These are phyloP conservation scores for Plusia festucae DNA, from an alignment of 2,888 invertebrate genomes.

Conservation along the genomic window DNA sequence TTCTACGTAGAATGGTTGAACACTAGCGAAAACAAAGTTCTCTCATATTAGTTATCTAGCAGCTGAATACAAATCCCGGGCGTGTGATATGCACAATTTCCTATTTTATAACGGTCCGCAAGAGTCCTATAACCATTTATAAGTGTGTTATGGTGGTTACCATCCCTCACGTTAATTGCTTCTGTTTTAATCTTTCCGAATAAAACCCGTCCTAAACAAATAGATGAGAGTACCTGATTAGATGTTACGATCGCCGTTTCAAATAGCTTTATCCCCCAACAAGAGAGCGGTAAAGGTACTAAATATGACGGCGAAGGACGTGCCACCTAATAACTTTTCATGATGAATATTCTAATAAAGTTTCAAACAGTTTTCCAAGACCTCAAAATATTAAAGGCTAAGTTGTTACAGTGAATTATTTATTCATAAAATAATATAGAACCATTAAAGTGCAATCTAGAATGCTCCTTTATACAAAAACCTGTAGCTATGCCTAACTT, in stretches of 20 bases:
- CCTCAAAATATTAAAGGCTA: conserved; percentile 5
- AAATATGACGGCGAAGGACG: conserved; percentile 27
- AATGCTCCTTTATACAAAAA: background rate
- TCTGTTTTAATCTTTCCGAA: conserved; percentile 66
- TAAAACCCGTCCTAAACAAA: conserved; percentile 68
- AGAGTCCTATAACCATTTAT: conserved; percentile 52
- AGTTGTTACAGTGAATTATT: background rate
- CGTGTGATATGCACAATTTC: conserved; percentile 49
- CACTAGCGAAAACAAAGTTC: conserved; percentile 41
- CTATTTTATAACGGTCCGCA: conserved; percentile 49
- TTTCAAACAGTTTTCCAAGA: conserved; percentile 4
- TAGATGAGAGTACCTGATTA: conserved; percentile 53
- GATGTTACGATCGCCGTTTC: conserved; percentile 43
- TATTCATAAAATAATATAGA: background rate
- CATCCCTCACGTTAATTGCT: conserved; percentile 58
- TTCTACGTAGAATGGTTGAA: background rate
- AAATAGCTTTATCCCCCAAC: conserved; percentile 45
- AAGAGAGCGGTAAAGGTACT: conserved; percentile 5
- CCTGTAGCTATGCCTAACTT: background rate
- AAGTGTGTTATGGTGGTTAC: conserved; percentile 47
- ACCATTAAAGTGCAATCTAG: background rate
- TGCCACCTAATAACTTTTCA: background rate
- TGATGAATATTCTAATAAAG: background rate
- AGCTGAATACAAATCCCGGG: conserved; percentile 46
- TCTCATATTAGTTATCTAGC: conserved; percentile 28